Base-by-base conservation (phyloP, 2,888 invertebrate genomes). In the Tortrix viridana region DNA sequence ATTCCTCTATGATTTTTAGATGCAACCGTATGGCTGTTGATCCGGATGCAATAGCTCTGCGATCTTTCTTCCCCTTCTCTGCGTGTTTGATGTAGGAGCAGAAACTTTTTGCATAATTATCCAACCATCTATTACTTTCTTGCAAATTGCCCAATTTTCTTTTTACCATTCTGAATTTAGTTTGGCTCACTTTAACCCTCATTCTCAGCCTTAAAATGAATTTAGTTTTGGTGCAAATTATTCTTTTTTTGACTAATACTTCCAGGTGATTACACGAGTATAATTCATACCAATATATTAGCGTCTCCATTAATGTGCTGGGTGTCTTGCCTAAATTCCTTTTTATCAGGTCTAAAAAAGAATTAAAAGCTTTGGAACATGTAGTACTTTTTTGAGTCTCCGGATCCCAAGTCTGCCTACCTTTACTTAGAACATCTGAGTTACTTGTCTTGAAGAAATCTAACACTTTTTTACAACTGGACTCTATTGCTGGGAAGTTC, bases 11-110 rank as follows among this genome's bases (percentile, higher is more conserved):
- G 46, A 14, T 37, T 32, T 44, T 52, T n/a, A 32, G 26, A n/a
- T 37, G 32, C 1, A 58, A 18, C 23, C 58, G 12, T 7, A 58
- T 14, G 5, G 26, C 48, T 9, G 16, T 22, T 41, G 49, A 49
- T 1, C 49, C 58, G 3, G 49, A 58, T 12, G 58, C 49, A 26
- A 58, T 58, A 2, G 58, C 58, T 16, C 58, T 38, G 23, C 58
- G 16, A 14, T 58, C 58, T 18, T 49, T 48, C 18, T 58, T 49
- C 9, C 58, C 58, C 16, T 43, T 14, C 20, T 58, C 58, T 6
- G 49, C 41, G 16, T 58, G 58, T 43, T 58, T 58, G 0, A 58
- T 58, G 19, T 58, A 58, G 0, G 49, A 49, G n/a, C 48, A 57
- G 6, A 57, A 57, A 26, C 47, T 48, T 20, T 38, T 32, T n/a